Base-by-base conservation (phyloP, 1,140 invertebrate species). In the Apis cerana region DNA sequence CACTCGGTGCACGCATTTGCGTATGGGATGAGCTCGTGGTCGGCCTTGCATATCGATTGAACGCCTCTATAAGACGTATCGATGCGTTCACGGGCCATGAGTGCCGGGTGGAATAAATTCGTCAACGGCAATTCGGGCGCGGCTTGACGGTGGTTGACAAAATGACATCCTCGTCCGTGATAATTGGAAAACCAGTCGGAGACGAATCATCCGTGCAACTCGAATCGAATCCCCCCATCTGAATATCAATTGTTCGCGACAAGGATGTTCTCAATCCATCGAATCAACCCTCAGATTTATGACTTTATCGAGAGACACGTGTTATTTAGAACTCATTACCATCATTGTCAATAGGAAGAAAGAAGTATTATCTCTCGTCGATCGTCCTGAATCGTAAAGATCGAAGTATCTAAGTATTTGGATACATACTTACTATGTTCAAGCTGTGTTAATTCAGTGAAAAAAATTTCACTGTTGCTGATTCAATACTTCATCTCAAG, bases 41-140 rank as follows among this genome's bases (percentile, higher is more conserved):
- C 78, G 58, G 52, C 50, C 78, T 80, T 64, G 78, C 78, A 80
- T 80, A 80, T 80, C 78, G 78, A 80, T 80, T 21, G 78, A 70
- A 79, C 52, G 65, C 23, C 19, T 33, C 27, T 19, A 27, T 80
- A 80, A 80, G 78, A 80, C 68, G 78, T 50, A 80, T 72, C 77
- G 77, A 71, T 71, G 77, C 68, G 23, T 54, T 54, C 77, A 19
- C 58, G 78, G 78, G 48, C 48, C 78, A 62, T 68, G 10, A 72
- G 48, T 62, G 17, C 27, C 68, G 59, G 7, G 7, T 27, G 48
- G 43, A 70, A 80, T 80, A 72, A 80, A 80, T 72, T 80, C 78
- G 78, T 72, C n/a, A 69, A 72, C 50, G 48, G 68, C 68, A 80
- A 72, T 80, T 80, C 62, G 78, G 78, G 69, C 13, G 69, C 68